These are phyloP conservation scores for Pyrgus malvae DNA, from an alignment of 2,888 invertebrate species.

Conservation along the genomic window DNA sequence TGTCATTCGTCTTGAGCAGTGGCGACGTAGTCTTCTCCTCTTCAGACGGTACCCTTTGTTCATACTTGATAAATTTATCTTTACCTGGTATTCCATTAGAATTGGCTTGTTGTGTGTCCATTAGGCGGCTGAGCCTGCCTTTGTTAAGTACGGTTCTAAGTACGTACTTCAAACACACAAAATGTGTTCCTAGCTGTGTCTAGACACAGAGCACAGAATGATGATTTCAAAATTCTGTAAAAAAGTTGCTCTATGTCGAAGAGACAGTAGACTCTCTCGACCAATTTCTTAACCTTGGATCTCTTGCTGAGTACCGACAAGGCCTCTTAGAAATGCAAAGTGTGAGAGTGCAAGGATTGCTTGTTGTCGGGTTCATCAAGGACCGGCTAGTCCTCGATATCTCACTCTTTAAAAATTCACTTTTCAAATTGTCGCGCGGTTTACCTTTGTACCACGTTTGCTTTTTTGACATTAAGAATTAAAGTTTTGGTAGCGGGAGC, in stretches of 20 bases:
- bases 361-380: slow-evolving; percentile 79
- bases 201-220: slow-evolving; percentile 50
- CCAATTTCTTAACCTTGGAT: slow-evolving; percentile 83
- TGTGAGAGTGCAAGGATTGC: slow-evolving; percentile 75
- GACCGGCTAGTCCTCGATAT: slow-evolving; percentile 79
- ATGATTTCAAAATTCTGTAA: slow-evolving; percentile 58
- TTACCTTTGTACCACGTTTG: slow-evolving; percentile 53
- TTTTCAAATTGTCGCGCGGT: slow-evolving; percentile 61
- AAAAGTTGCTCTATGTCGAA: slow-evolving; percentile 60
- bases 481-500: slow-evolving; percentile 69
- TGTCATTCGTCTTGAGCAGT: slow-evolving; percentile 58
- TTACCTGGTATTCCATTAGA: slow-evolving; percentile 75
- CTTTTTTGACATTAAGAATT: slow-evolving; percentile 73
- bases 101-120: slow-evolving; percentile 70
- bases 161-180: slow-evolving; percentile 37
- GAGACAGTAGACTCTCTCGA: slow-evolving; percentile 69
- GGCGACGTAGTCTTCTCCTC: slow-evolving; percentile 76
- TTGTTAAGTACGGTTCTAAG: slow-evolving; percentile 52
- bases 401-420: slow-evolving; percentile 69
- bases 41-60: slow-evolving; percentile 71
- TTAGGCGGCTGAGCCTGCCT: slow-evolving; percentile 58
- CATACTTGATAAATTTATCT: slow-evolving; percentile 64
- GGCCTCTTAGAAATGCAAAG: slow-evolving; percentile 73
- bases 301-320: slow-evolving; percentile 79
- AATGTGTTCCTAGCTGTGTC: slow-evolving; percentile 47